These are phyloP conservation scores for Syritta pipiens DNA, from an alignment of 2,888 invertebrate species.

Conservation along the genomic window DNA sequence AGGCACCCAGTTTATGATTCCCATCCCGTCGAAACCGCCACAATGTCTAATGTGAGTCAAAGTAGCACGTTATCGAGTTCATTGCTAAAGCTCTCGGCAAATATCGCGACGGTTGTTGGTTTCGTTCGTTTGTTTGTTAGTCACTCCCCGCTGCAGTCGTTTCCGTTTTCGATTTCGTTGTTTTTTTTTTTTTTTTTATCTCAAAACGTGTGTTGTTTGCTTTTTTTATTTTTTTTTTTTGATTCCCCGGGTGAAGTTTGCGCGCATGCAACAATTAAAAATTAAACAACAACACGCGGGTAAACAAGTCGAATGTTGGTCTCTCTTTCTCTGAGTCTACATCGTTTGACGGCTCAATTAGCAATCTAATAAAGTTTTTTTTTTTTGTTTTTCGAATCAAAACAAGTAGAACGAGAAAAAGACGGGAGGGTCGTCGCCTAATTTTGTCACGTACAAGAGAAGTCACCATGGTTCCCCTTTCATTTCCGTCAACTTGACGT, in stretches of 20 bases:
- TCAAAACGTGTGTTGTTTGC: slow-evolving; percentile 10
- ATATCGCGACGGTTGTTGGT: slow-evolving; percentile 2
- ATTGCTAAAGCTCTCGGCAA: neutral
- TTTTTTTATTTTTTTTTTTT: slow-evolving; percentile 7
- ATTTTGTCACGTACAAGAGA: no score
- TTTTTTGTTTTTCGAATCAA: no score
- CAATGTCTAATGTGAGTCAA: slow-evolving; percentile 34
- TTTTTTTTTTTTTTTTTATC: slow-evolving; percentile 21
- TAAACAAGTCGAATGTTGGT: no score
- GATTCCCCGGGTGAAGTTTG: neutral
- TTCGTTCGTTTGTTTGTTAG: slow-evolving; percentile 33
- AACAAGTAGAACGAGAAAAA: no score
- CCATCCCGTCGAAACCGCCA: slow-evolving; percentile 26
- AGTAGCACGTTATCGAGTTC: neutral
- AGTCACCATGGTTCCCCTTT: no score
- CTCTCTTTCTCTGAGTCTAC: no score
- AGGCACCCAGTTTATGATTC: neutral
- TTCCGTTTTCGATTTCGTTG: slow-evolving; percentile 26
- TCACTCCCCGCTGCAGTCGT: slow-evolving; percentile 40
- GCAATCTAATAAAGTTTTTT: no score
- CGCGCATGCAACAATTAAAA: slow-evolving; percentile 54
- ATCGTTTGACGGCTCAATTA: no score
- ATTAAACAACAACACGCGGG: neutral
- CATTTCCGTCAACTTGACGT: no score
- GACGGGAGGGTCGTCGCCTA: no score